Base-by-base conservation (phyloP, 2,888 invertebrate genomes). In the Biston stratarius region DNA sequence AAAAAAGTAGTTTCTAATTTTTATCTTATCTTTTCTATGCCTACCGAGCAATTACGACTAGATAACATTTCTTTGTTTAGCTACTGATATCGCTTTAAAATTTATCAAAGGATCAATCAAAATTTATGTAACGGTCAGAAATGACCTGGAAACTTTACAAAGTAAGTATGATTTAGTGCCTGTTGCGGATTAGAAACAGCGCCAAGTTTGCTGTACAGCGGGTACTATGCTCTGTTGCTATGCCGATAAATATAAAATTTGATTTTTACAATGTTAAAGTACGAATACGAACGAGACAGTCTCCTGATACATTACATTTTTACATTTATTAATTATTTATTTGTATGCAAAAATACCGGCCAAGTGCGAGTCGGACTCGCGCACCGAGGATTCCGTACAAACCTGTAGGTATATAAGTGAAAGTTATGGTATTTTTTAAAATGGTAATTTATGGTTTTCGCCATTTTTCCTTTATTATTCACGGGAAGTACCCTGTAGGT, bases 21-120 rank as follows among this genome's bases (percentile, higher is more conserved):
- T 66, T 73, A 73, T 79, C 33, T 67, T 67, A 81, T 66, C 68
- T 38, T 71, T 70, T 79, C 67, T 65, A 61, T 56, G 53, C 58
- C 53, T 59, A 48, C 58, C 48, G 49, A 74, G 44, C 62, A 76
- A 74, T 78, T 75, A 77, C 62, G 75, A 74, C 77, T 75, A 77
- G 72, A 76, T 78, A 76, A 71, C 34, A 44, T 67, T 71, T 49
- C 62, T 65, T 70, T 65, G 57, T 62, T 58, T 67, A 58, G 75
- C 76, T 75, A 73, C 76, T 64, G 73, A 52, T 61, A 67, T 45
- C n/a, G 7, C 42, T 48, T 33, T 40, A 11, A 24, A 24, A 51
- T 10, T 60, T 67, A 67, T 61, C 66, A 61, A 47, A 15, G 48
- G 61, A 67, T 67, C 61, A 57, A 67, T 67, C 61, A 66, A 64